Evolutionary conservation across 2,888 invertebrate genomes (phyloP).

Genomic region (Branchellion lobata): DNA sequence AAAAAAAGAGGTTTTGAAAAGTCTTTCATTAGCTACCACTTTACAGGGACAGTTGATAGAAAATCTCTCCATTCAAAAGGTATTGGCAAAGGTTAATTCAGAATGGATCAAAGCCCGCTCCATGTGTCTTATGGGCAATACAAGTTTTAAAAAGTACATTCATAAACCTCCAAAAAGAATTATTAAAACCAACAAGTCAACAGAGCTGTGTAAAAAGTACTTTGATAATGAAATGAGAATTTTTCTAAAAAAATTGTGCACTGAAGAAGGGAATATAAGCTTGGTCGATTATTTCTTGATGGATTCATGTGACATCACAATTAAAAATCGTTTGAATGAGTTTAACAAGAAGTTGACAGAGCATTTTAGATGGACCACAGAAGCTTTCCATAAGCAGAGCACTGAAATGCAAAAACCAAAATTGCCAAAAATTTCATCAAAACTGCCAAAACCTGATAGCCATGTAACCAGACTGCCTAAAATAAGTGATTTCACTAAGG

Average conservation of each 20-base stretch:
- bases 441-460: neutral
- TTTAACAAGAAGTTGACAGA: slow-evolving; percentile 14
- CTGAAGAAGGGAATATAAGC: neutral
- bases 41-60: slow-evolving; percentile 42
- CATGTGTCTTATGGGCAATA: slow-evolving; percentile 24
- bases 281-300: neutral
- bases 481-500: slow-evolving; percentile 1
- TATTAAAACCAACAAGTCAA: slow-evolving; percentile 15
- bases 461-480: neutral
- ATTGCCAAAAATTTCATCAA: neutral
- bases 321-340: neutral
- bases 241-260: slow-evolving; percentile 18
- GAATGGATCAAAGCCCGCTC: slow-evolving; percentile 41
- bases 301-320: neutral
- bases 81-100: slow-evolving; percentile 31
- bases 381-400: neutral
- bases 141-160: slow-evolving; percentile 13
- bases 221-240: slow-evolving; percentile 11
- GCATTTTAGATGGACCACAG: neutral
- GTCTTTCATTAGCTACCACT: slow-evolving; percentile 41
- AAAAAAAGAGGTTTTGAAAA: slow-evolving; percentile 8
- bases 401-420: neutral
- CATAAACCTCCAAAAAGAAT: slow-evolving; percentile 32
- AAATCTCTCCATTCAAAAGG: neutral
- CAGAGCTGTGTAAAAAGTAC: slow-evolving; percentile 5